These are phyloP conservation scores for Lemur catta DNA, from an alignment of 2,797 vertebrate species.

Conservation along the genomic window DNA sequence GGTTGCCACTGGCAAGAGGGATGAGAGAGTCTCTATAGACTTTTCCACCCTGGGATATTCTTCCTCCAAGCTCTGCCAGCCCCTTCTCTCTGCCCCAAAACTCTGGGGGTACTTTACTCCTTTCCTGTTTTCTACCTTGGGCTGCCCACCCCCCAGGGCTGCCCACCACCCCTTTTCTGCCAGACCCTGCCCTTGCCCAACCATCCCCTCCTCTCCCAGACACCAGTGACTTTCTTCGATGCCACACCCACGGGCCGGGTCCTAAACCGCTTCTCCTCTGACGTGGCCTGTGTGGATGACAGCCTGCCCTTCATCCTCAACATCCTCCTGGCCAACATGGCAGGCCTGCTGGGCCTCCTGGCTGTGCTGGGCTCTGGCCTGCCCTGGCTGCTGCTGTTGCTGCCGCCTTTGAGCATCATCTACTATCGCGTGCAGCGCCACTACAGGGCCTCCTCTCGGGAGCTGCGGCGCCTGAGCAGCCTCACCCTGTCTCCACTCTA, in stretches of 20 bases:
- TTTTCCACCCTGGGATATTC: background rate
- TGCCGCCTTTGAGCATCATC: constrained; percentile 88
- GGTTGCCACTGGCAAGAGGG: background rate
- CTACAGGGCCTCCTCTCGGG: constrained; percentile 93
- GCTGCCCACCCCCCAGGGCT: background rate
- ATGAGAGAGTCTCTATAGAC: background rate
- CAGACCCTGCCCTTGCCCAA: background rate
- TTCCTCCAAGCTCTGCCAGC: background rate
- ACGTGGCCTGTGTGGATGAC: constrained; percentile 93
- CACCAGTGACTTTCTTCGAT: constrained; percentile 94
- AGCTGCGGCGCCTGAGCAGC: constrained; percentile 94
- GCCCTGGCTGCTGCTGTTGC: constrained; percentile 91
- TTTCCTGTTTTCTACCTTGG: background rate
- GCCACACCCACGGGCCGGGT: constrained; percentile 91
- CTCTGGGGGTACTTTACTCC: background rate
- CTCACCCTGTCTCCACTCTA: constrained; percentile 96
- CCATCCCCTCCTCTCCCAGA: constrained; percentile 81
- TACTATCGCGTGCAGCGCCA: constrained; percentile 90
- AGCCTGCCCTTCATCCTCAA: constrained; percentile 95
- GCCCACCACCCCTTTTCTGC: background rate
- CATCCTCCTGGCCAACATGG: constrained; percentile 92
- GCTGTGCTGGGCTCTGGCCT: constrained; percentile 91
- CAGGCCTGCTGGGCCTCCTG: constrained; percentile 90
- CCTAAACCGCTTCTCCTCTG: constrained; percentile 96
- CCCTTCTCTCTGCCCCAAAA: background rate